Base-by-base conservation (phyloP, 2,888 invertebrate genomes). In the Epistrophe grossulariae region DNA sequence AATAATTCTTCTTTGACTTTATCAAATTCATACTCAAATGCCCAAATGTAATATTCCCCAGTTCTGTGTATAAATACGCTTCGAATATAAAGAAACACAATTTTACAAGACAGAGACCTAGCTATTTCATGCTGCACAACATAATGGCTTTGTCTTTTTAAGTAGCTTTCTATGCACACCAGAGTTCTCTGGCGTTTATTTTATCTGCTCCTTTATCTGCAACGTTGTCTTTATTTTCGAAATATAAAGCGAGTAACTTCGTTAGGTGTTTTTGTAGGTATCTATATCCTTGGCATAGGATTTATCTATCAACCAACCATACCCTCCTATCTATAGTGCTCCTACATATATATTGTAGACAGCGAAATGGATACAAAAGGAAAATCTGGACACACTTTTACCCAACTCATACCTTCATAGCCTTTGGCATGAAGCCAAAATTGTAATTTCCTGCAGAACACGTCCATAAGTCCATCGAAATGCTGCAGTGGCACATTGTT, bases 381-480 rank as follows among this genome's bases (percentile, higher is more conserved):
- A 72, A 60, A n/a, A 64, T 43, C 55, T 52, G 17, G 57, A 35
- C 45, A 45, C 35, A n/a, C n/a, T 9, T 55, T 0, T 9, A 8
- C 28, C 1, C n/a, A 57, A 38, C 15, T 10, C 10, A 15, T 43
- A 38, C 38, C 38, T 24, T 43, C 15, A 28, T 19, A 35, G 28
- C 45, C n/a, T 59, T 80, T 84, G 84, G 80, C 80, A 11, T 24
- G 19, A 59, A 84, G 84, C 84, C 84, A 84, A 80, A 64, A 57
- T 35, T 80, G 64, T 84, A 84, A 79, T 66, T 59, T 71, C 64
- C 74, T 62, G 48, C 66, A 38, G 79, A 84, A 70, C 57, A 80
- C 72, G 84, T 71, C 74, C 84, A 59, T 76, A 79, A 79, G 62
- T 84, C 71, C 71, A 71, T 60, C 66, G 71, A 66, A 59, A 79